Evolutionary conservation across 2,888 invertebrate genomes (phyloP).

Genomic region (Agrotis ipsilon): DNA sequence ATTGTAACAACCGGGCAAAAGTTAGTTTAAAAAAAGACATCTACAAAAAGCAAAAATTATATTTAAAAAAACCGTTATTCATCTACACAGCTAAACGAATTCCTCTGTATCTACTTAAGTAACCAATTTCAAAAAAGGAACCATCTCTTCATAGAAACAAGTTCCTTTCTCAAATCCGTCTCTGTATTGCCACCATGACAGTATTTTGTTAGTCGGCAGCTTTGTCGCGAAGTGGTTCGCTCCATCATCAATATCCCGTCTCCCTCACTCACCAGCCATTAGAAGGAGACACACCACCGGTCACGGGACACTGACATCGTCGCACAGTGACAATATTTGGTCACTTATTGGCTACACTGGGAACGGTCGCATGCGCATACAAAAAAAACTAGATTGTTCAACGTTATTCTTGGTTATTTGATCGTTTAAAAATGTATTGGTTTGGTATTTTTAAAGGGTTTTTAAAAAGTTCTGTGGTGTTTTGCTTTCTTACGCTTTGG

Average conservation of each 20-base stretch:
- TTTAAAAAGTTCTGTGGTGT: conserved; percentile 20
- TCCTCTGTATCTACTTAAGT: too few relatives aligned
- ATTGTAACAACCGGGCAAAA: too few relatives aligned
- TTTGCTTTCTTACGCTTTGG: conserved; percentile 9
- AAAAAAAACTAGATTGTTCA: conserved; percentile 63
- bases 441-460: conserved; percentile 41
- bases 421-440: conserved; percentile 28
- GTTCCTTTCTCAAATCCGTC: conserved; percentile 62
- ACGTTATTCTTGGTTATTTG: conserved; percentile 58
- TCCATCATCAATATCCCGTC: conserved; percentile 67
- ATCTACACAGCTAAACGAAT: background rate
- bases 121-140: background rate
- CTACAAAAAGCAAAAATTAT: too few relatives aligned
- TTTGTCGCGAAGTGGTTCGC: conserved; percentile 81
- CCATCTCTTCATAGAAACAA: background rate
- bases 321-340: conserved; percentile 84
- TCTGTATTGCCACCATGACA: conserved; percentile 89
- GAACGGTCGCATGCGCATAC: conserved; percentile 57
- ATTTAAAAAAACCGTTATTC: background rate
- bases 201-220: conserved; percentile 90
- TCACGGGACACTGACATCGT: conserved; percentile 76
- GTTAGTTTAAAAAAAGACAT: too few relatives aligned
- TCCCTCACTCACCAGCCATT: conserved; percentile 58
- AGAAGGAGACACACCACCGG: conserved; percentile 71
- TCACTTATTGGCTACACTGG: conserved; percentile 88